Conservation (phyloP, 1,140 invertebrate species). For the Brachystomella parvula region DNA sequence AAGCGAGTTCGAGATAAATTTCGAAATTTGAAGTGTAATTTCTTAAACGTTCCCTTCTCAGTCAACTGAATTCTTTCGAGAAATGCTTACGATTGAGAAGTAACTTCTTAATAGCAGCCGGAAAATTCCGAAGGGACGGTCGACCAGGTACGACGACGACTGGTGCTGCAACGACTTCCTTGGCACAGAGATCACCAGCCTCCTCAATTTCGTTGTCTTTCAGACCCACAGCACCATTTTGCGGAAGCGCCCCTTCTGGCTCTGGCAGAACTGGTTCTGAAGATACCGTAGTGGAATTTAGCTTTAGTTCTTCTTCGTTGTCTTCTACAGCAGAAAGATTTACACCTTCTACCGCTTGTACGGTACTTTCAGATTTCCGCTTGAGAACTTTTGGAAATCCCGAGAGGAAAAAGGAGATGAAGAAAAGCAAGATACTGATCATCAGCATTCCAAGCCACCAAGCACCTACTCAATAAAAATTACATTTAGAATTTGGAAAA, state of each 20-base stretch:
- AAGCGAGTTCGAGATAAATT: no score
- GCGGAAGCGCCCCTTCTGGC: not conserved
- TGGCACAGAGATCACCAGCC: not conserved
- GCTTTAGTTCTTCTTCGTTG: not conserved
- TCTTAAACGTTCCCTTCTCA: no score
- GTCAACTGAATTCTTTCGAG: no score
- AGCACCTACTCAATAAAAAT: conserved; percentile 40
- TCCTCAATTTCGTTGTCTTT: not conserved
- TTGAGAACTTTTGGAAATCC: conserved; percentile 65
- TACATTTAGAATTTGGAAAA: conserved; percentile 44
- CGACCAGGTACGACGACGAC: not conserved
- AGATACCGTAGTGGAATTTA: not conserved
- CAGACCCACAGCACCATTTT: not conserved
- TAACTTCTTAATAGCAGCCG: conserved; percentile 72
- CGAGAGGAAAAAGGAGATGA: conserved; percentile 78
- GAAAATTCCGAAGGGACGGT: conserved; percentile 53
- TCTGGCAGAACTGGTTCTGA: not conserved
- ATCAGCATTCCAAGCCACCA: conserved; percentile 57
- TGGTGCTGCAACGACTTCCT: not conserved
- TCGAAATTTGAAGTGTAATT: no score
- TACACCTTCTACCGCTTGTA: not conserved
- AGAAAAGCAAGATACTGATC: conserved; percentile 65
- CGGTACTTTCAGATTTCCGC: not conserved
- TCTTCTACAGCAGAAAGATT: not conserved
- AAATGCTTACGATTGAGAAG: conserved; percentile 58